Conservation (phyloP, 2,113 vertebrate species). For the Cebus imitator region DNA sequence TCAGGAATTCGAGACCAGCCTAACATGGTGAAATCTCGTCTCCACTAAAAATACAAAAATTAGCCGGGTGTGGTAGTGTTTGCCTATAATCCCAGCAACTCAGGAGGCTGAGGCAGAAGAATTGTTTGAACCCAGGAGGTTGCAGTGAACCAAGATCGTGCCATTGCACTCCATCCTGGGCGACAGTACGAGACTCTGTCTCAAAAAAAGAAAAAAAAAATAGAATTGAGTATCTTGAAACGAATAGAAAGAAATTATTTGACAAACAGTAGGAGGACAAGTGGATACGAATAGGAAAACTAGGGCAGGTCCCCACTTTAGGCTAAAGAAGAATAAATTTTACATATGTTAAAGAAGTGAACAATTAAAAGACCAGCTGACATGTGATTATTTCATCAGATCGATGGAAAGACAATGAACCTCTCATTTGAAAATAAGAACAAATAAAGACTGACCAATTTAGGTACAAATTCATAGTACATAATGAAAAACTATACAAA, state of each 20-base stretch:
- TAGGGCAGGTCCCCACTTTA: background rate
- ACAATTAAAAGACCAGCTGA: background rate
- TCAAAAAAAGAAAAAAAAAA: too few relatives aligned
- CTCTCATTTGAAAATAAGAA: background rate
- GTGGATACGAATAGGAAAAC: background rate
- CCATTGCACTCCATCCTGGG: too few relatives aligned
- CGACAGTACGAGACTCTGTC: too few relatives aligned
- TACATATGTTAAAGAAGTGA: background rate
- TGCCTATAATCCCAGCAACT: too few relatives aligned
- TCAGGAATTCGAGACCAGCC: too few relatives aligned
- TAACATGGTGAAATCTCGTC: too few relatives aligned
- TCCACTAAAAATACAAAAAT: too few relatives aligned
- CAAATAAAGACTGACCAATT: background rate
- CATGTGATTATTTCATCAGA: background rate
- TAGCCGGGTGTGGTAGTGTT: too few relatives aligned
- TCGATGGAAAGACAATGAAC: background rate
- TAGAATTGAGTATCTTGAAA: background rate
- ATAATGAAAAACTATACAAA: slow-evolving; percentile 1
- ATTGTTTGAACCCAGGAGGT: too few relatives aligned
- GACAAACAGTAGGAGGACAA: background rate
- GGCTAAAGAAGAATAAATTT: background rate
- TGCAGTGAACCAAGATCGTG: too few relatives aligned
- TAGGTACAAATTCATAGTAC: background rate
- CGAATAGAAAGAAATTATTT: background rate
- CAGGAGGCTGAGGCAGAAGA: too few relatives aligned